Base-by-base conservation (phyloP, 2,113 vertebrate genomes). In the Peucedramus taeniatus region DNA sequence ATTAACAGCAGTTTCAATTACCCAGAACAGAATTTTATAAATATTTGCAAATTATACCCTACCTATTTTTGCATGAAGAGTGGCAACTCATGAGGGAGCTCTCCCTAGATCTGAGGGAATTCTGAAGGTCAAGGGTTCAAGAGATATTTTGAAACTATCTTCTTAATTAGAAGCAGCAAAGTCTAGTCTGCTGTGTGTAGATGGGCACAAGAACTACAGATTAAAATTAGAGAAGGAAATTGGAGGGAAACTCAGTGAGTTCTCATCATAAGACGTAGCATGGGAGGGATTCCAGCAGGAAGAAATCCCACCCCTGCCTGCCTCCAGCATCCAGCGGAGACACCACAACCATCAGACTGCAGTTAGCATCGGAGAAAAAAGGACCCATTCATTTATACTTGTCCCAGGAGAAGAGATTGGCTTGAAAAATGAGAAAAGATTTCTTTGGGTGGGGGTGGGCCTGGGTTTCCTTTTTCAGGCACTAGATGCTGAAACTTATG, bases 1-100 rank as follows among this genome's bases (percentile, higher is more conserved):
- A 96, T 93, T 95, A 92, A 89, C 64, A 92, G 85, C 51, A 51
- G 68, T 74, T 95, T 83, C 93, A 93, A 88, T 83, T 89, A 90
- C 18, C 49, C 92, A 88, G 85, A 93, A 39, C 50, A 93, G 82
- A 93, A 88, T 37, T 86, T 83, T 27, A 74, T 51, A 92, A 96
- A 94, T 86, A 93, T 88, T 95, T 93, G 82, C 68, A 86, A 81
- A 92, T 89, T 51, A 86, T 60, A 71, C 64, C 39, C 68, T 88
- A 92, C 90, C 71, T 95, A 56, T 93, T 94, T 89, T 94, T 13
- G 35, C 85, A 93, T 35, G 35, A 85, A 77, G 63, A 88, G 82
- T 7, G 22, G 56, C 47, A 86, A 35, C 35, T 63, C 21, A 2
- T 22, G 66, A 65, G 75, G 50, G 74, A 84, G 24, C 24, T 87